A percentile compares a stretch with the other conserved stretches of the same genome.
These are phyloP conservation scores for Caloenas nicobarica DNA, from an alignment of 2,113 vertebrate species.

Conservation along the genomic window DNA sequence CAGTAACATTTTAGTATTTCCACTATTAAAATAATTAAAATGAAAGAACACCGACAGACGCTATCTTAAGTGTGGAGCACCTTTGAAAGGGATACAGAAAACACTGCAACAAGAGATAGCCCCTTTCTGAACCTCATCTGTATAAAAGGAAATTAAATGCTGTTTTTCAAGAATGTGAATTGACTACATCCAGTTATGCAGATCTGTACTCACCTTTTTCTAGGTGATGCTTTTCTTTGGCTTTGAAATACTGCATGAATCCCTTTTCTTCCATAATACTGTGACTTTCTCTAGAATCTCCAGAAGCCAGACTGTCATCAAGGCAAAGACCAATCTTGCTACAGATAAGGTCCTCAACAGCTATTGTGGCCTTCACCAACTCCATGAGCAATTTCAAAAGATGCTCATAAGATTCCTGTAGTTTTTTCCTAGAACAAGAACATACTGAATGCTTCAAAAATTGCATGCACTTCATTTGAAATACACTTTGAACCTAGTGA, in stretches of 20 bases:
- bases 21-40: not conserved
- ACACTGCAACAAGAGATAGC: not conserved
- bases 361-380: constrained; percentile 74
- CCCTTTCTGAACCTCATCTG: not conserved
- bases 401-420: constrained; percentile 79
- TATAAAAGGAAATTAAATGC: not conserved
- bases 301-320: constrained; percentile 57
- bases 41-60: not conserved
- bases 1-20: not conserved
- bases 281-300: constrained; percentile 20
- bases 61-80: not conserved
- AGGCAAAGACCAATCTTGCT: constrained; percentile 78
- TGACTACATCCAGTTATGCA: not conserved
- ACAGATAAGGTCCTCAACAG: constrained; percentile 83
- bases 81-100: not conserved
- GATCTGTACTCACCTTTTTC: constrained; percentile 13
- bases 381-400: constrained; percentile 83
- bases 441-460: not conserved
- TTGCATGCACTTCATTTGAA: not conserved
- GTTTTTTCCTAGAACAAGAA: constrained; percentile 71
- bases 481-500: not conserved
- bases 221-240: not conserved
- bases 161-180: not conserved
- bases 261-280: constrained; percentile 22
- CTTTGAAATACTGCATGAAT: constrained; percentile 5